Evolutionary conservation across 2,113 vertebrate genomes (phyloP), one percentile per base, ranked within the genome.

Genomic region (Cynoglossus semilaevis): DNA sequence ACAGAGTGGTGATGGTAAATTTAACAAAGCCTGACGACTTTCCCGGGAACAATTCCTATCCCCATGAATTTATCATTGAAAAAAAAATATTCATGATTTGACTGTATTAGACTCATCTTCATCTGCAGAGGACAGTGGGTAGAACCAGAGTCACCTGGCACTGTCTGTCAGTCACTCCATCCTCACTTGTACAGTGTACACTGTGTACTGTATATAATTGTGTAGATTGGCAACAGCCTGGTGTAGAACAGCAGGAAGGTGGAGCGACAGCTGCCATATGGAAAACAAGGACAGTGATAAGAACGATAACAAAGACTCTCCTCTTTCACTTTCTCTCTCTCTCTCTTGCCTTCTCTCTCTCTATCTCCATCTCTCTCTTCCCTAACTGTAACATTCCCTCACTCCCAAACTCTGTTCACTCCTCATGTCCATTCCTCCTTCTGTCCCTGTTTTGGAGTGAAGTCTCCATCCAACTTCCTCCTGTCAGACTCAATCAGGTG

Each of bases 261-360:
- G 37, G 17, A 16, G 44, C 73, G 68, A 65, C 56, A 65, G 76
- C 59, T 73, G 29, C 60, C 53, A 73, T 49, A 72, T 58, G 72
- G 72, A 72, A 85, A 73, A 72, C 71, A 75, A 72, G 73, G 67
- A 65, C 65, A 66, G 71, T 77, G 81, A 76, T 77, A 83, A 76
- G 76, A 80, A 80, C 63, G 74, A 74, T 77, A 79, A 78, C 72
- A 82, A 81, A 79, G 44, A 62, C 75, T 79, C 6, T 29, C 3
- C 22, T 29, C 22, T 29, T 2, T 29, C 22, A 4, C 3, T 29
- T 29, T 29, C 3, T 29, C 22, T 29, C 3, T 29, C 22, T 29
- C 22, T 29, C 22, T 29, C 22, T 2, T 29, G 22, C 3, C 22
- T 6, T 29, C 22, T n/a, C n/a, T n/a, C n/a, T n/a, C n/a, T n/a